Percentiles rank a stretch among this genome's conserved stretches.
Evolutionary conservation across 2,888 invertebrate species (phyloP).

Genomic region (Chaetogeoica ovagalla): DNA sequence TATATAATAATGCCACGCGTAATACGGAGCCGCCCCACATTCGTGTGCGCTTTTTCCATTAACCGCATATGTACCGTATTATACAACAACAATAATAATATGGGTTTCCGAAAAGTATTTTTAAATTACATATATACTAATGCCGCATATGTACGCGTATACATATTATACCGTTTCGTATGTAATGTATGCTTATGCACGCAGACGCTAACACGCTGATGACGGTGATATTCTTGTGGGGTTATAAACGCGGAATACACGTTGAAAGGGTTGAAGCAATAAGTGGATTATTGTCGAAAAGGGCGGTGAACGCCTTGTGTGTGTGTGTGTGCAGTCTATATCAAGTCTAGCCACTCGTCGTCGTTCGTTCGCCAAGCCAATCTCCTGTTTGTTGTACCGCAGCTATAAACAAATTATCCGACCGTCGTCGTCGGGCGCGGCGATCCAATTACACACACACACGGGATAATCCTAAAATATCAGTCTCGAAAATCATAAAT

Average conservation of each 20-base stretch:
- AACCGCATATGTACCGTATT: not conserved
- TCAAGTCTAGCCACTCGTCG: constrained; percentile 24
- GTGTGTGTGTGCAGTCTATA: not conserved
- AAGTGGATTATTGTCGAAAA: constrained; percentile 34
- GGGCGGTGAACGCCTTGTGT: not conserved
- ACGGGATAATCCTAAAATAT: constrained; percentile 39
- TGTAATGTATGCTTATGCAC: not conserved
- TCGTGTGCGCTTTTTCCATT: not conserved
- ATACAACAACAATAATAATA: too few relatives aligned
- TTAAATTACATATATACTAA: not conserved
- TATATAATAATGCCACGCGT: too few relatives aligned
- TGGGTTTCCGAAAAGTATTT: constrained; percentile 3
- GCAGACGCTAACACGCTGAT: not conserved
- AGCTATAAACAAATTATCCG: constrained; percentile 34
- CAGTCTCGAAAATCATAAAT: constrained; percentile 21
- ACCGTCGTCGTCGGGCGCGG: not conserved
- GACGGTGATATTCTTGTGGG: not conserved
- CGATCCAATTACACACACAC: constrained; percentile 40
- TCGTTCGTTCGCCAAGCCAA: constrained; percentile 18
- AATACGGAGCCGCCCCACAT: not conserved
- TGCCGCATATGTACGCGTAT: not conserved
- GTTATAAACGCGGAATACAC: not conserved
- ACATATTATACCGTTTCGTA: not conserved
- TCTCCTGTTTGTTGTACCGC: constrained; percentile 18
- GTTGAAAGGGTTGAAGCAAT: constrained; percentile 34